phyloP scores from a whole-genome alignment of 35 echinoderm and acorn worm genomes.

The Chiridota heheva region DNA sequence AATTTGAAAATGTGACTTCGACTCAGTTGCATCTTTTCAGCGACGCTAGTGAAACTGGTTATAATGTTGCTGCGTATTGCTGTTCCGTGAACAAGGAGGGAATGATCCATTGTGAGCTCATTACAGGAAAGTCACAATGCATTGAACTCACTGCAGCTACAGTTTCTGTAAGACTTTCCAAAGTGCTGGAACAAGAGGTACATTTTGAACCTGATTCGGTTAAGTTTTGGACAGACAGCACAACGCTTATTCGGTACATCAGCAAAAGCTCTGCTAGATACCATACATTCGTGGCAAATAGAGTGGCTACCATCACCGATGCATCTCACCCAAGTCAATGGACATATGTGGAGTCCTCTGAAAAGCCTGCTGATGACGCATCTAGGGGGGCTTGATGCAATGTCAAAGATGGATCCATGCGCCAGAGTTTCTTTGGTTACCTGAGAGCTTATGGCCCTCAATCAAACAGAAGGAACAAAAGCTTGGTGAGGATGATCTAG shows the following conservation, averaged over 20 bases:
- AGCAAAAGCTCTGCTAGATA: conserved; percentile 36
- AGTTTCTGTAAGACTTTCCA: conserved; percentile 37
- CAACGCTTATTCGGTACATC: conserved; percentile 64
- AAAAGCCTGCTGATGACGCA: conserved; percentile 58
- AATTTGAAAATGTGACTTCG: background rate
- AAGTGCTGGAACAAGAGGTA: conserved; percentile 39
- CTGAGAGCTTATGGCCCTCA: conserved; percentile 30
- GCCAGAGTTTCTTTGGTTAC: conserved; percentile 4
- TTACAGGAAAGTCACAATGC: conserved; percentile 53
- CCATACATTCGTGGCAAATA: conserved; percentile 52
- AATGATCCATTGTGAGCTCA: conserved; percentile 7
- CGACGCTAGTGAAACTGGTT: conserved; percentile 54
- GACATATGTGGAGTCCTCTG: conserved; percentile 33
- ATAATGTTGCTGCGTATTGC: conserved; percentile 64
- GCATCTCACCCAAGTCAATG: conserved; percentile 31
- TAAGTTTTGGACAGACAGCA: conserved; percentile 75
- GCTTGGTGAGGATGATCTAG: background rate
- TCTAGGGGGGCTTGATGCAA: conserved; percentile 40
- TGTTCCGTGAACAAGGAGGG: conserved; percentile 22
- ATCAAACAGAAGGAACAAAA: background rate
- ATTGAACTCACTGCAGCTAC: conserved; percentile 65
- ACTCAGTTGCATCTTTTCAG: conserved; percentile 70
- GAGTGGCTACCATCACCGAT: conserved; percentile 49
- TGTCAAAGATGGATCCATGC: conserved; percentile 48
- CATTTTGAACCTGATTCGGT: background rate